A percentile compares a stretch with the other conserved stretches of the same genome.
These are phyloP conservation scores for Hypsopygia costalis DNA, from an alignment of 2,888 invertebrate species.

Conservation along the genomic window DNA sequence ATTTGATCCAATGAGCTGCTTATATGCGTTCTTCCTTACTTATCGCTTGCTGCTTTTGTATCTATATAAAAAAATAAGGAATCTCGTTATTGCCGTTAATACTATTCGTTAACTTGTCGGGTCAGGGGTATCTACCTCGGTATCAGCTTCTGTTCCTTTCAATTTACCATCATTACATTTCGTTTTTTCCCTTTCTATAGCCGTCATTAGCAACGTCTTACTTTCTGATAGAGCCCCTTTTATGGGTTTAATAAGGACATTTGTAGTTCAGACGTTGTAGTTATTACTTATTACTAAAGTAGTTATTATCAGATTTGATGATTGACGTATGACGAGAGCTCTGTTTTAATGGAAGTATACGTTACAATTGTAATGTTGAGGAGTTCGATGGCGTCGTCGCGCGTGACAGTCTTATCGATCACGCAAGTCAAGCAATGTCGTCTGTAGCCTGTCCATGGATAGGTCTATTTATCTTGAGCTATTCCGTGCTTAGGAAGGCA, in stretches of 20 bases:
- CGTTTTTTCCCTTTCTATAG: conserved; percentile 22
- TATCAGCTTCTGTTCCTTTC: conserved; percentile 32
- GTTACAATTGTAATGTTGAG: too few species aligned
- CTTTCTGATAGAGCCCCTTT: background rate
- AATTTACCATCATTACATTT: conserved; percentile 36
- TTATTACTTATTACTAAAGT: too few species aligned
- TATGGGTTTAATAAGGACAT: conserved; percentile 3
- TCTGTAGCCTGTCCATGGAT: too few species aligned
- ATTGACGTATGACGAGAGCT: too few species aligned
- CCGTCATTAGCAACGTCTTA: conserved; percentile 13
- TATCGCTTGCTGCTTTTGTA: background rate
- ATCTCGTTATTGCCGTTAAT: conserved; percentile 13
- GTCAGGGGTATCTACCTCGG: conserved; percentile 29
- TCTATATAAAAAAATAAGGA: background rate
- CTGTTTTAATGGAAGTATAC: too few species aligned
- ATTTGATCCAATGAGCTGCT: too few species aligned
- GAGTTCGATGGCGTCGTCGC: too few species aligned
- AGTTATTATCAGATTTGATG: too few species aligned
- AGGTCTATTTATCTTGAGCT: too few species aligned
- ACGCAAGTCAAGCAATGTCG: too few species aligned
- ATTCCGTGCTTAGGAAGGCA: too few species aligned
- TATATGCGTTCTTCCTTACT: background rate
- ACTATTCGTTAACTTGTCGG: conserved; percentile 18
- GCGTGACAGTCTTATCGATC: too few species aligned
- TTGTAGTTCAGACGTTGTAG: background rate